phyloP scores from a whole-genome alignment of 2,113 vertebrate species.

The Dryoscopus gambensis region DNA sequence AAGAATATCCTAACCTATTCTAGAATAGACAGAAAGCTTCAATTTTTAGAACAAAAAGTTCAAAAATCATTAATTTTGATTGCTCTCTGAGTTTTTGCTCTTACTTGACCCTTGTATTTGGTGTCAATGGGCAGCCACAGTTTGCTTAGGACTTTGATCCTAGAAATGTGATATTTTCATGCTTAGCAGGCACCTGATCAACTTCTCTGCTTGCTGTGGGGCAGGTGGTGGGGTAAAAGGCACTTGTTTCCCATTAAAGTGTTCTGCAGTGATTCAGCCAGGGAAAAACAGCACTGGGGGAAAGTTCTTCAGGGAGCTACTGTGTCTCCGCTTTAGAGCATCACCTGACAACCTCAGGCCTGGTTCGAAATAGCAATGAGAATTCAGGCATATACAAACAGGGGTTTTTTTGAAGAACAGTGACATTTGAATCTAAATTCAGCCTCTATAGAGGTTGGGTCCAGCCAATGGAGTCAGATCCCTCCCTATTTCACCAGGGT shows the following conservation, averaged over 20 bases:
- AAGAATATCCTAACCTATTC: constrained; percentile 11
- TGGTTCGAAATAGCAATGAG: background rate
- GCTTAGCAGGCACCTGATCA: background rate
- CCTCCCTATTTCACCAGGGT: background rate
- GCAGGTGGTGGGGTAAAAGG: background rate
- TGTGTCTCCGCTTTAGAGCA: background rate
- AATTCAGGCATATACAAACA: background rate
- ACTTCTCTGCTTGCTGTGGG: background rate
- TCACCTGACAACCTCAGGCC: background rate
- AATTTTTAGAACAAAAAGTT: background rate
- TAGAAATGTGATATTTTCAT: background rate
- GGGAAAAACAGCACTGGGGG: background rate
- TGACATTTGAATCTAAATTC: background rate
- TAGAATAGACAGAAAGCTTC: constrained; percentile 1
- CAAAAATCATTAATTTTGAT: background rate
- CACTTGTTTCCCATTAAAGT: background rate
- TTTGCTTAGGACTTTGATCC: background rate
- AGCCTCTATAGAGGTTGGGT: background rate
- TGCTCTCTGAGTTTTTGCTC: background rate
- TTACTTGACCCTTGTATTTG: background rate
- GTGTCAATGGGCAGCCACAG: background rate
- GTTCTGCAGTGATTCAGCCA: background rate
- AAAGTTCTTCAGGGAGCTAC: background rate
- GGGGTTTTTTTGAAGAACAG: background rate
- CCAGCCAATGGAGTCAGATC: background rate